Evolutionary conservation across 2,888 invertebrate species (phyloP).

Genomic region (Ophion costatus): DNA sequence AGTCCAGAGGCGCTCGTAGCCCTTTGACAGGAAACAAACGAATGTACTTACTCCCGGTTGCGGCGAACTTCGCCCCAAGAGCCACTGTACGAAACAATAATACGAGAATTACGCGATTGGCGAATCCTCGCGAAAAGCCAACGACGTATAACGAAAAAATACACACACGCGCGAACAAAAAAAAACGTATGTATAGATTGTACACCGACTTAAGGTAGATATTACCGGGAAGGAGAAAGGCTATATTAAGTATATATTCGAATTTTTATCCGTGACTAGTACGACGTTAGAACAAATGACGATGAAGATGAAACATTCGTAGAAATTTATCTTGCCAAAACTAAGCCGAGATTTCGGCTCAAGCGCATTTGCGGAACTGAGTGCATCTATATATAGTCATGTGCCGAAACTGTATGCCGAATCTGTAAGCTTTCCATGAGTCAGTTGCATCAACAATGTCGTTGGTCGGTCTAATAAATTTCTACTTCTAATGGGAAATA

Average conservation of each 20-base stretch:
- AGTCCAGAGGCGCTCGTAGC: constrained; percentile 23
- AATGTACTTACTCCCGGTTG: constrained; percentile 53
- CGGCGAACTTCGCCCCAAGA: constrained; percentile 34
- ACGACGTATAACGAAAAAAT: constrained; percentile 21
- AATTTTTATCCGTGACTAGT: constrained; percentile 68
- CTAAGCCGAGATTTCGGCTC: constrained; percentile 21
- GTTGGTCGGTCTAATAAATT: not conserved
- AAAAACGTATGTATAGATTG: constrained; percentile 71
- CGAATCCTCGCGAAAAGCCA: constrained; percentile 46
- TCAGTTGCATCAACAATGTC: not conserved
- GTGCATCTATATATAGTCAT: not conserved
- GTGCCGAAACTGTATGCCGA: not conserved
- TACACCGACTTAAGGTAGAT: constrained; percentile 74
- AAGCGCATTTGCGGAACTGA: not conserved
- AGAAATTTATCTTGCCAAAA: constrained; percentile 58
- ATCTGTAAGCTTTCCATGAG: not conserved
- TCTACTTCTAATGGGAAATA: not conserved
- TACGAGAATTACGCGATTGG: constrained; percentile 10
- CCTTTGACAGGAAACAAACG: constrained; percentile 16
- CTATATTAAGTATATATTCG: constrained; percentile 67
- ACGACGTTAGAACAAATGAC: constrained; percentile 60
- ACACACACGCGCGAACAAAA: constrained; percentile 31
- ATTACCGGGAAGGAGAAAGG: constrained; percentile 69
- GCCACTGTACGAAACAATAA: constrained; percentile 6
- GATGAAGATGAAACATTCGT: not conserved